Conservation (phyloP, 2,113 vertebrate genomes). For the Todiramphus chloris region DNA sequence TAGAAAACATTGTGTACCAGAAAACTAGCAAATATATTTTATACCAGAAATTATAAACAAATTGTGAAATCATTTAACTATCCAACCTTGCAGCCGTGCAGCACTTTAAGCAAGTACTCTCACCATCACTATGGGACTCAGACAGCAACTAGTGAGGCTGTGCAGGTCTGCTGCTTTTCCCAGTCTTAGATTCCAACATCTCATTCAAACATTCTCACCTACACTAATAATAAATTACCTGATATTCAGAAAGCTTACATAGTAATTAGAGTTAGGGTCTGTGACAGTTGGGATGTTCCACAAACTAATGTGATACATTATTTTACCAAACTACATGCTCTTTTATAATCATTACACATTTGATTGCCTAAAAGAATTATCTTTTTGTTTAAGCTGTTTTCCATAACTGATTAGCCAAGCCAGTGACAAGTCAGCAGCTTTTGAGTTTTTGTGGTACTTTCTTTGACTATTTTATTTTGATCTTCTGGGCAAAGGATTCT, state of each 20-base stretch:
- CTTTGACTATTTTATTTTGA: neutral
- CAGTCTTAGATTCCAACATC: neutral
- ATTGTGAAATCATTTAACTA: neutral
- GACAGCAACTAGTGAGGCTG: neutral
- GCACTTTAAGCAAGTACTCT: neutral
- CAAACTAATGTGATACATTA: neutral
- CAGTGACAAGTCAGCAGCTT: neutral
- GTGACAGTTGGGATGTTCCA: neutral
- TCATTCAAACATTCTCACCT: neutral
- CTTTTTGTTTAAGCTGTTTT: neutral
- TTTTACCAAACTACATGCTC: neutral
- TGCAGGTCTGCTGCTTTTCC: neutral
- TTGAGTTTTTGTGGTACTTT: neutral
- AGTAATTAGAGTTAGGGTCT: neutral
- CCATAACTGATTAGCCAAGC: neutral
- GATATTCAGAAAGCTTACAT: neutral
- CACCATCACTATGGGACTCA: neutral
- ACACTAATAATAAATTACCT: neutral
- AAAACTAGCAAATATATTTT: neutral
- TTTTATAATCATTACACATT: neutral
- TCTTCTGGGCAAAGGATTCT: neutral
- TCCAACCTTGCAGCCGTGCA: neutral
- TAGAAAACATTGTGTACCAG: neutral
- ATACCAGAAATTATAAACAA: neutral
- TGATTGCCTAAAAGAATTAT: neutral